phyloP scores from a whole-genome alignment of 2,113 vertebrate genomes.

The Phyllostomus discolor region DNA sequence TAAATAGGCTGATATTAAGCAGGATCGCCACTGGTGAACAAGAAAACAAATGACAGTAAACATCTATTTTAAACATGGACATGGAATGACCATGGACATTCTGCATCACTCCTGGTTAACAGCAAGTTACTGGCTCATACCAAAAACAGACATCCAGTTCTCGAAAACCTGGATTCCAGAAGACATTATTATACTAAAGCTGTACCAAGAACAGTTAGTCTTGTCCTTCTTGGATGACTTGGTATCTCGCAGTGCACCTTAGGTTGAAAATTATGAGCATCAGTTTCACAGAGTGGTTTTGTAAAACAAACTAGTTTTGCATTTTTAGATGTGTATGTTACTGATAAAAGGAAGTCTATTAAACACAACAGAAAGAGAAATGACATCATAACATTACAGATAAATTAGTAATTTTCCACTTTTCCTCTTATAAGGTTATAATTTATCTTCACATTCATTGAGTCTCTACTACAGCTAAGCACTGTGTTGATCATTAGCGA shows the following conservation, averaged over 20 bases:
- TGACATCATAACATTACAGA: neutral
- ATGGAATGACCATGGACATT: neutral
- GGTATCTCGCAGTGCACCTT: neutral
- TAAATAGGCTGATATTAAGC: neutral
- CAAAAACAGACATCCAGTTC: neutral
- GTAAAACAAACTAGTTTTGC: slow-evolving; percentile 1
- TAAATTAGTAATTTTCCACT: neutral
- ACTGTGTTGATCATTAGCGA: neutral
- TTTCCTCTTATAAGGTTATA: neutral
- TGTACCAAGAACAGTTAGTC: neutral
- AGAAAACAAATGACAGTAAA: neutral
- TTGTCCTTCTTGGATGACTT: neutral
- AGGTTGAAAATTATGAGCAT: neutral
- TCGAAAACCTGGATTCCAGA: neutral
- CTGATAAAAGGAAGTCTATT: neutral
- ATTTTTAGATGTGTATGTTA: neutral
- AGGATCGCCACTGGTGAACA: neutral
- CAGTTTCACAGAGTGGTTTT: neutral
- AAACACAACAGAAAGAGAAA: neutral
- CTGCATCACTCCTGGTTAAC: neutral
- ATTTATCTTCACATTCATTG: neutral
- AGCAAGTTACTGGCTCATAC: neutral
- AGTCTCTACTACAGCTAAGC: neutral
- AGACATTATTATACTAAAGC: neutral
- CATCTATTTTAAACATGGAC: neutral